A percentile compares a stretch with the other conserved stretches of the same genome.
phyloP scores from a whole-genome alignment of 1,140 invertebrate species.

The Tigriopus japonicus region DNA sequence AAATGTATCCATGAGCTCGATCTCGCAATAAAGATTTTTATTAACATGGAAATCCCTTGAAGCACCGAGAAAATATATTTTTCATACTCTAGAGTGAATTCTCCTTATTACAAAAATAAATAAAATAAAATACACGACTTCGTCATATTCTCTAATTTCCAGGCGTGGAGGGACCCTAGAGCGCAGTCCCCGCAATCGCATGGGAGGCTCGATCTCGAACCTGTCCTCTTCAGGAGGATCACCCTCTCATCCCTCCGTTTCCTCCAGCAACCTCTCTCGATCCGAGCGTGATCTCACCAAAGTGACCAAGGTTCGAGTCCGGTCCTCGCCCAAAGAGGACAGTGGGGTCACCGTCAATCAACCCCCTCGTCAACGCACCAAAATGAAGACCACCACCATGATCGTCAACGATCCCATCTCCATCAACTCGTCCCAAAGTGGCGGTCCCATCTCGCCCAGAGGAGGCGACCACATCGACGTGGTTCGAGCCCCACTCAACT shows the following conservation, averaged over 20 bases:
- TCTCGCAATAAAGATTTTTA: no score
- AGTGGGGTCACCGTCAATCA: not conserved
- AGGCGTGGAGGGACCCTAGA: no score
- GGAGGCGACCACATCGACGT: not conserved
- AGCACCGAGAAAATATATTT: no score
- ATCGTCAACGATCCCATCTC: not conserved
- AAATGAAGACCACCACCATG: constrained; percentile 7
- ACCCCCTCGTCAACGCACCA: not conserved
- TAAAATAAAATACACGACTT: no score
- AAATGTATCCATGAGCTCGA: no score
- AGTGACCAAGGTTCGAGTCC: constrained; percentile 6
- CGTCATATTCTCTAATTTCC: no score
- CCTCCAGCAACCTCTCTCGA: not conserved
- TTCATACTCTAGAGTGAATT: no score
- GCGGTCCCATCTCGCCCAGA: not conserved
- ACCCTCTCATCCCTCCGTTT: not conserved
- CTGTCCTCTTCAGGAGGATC: not conserved
- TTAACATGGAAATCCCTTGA: no score
- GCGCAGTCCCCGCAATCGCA: no score
- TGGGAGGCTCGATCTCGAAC: not conserved
- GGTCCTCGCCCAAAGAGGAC: not conserved
- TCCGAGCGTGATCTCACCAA: constrained; percentile 9
- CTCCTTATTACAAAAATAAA: no score
- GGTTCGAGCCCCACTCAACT: not conserved
- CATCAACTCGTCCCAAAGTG: not conserved